Percentiles rank a stretch among this genome's conserved stretches.
Evolutionary conservation across 2,888 invertebrate genomes (phyloP).

Genomic region (Hipparchia sbordonii): DNA sequence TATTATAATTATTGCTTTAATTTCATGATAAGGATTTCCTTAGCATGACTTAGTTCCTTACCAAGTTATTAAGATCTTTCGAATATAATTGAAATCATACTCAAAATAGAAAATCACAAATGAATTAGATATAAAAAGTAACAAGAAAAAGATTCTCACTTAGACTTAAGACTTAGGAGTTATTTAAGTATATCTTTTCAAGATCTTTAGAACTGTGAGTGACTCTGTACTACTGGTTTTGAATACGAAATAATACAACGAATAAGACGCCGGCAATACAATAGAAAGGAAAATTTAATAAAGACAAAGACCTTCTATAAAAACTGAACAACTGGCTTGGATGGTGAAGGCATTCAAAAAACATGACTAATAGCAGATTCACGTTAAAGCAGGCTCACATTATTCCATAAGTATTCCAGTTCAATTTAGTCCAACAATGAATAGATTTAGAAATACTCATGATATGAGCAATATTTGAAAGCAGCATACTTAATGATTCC

Average conservation of each 20-base stretch:
- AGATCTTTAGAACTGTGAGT: background rate
- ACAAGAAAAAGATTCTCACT: background rate
- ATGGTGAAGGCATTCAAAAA: slow-evolving; percentile 4
- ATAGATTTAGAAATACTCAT: too few relatives aligned
- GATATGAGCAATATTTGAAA: too few relatives aligned
- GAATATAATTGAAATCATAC: too few relatives aligned
- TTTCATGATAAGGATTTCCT: too few relatives aligned
- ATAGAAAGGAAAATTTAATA: slow-evolving; percentile 3
- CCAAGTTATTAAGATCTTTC: too few relatives aligned
- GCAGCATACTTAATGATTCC: too few relatives aligned
- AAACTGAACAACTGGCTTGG: slow-evolving; percentile 2
- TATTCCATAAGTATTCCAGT: background rate
- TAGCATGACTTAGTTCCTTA: too few relatives aligned
- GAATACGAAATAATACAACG: slow-evolving; percentile 5
- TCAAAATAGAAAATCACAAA: too few relatives aligned
- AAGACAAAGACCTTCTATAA: background rate
- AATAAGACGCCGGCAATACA: background rate
- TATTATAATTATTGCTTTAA: too few relatives aligned
- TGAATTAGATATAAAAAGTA: background rate
- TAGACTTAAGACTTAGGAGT: background rate
- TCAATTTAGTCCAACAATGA: too few relatives aligned
- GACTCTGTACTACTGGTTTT: background rate
- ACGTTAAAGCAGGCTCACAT: background rate
- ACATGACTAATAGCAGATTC: slow-evolving; percentile 11
- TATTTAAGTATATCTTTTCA: background rate